Evolutionary conservation across 1,140 invertebrate genomes (phyloP).

Genomic region (Megalopta genalis): DNA sequence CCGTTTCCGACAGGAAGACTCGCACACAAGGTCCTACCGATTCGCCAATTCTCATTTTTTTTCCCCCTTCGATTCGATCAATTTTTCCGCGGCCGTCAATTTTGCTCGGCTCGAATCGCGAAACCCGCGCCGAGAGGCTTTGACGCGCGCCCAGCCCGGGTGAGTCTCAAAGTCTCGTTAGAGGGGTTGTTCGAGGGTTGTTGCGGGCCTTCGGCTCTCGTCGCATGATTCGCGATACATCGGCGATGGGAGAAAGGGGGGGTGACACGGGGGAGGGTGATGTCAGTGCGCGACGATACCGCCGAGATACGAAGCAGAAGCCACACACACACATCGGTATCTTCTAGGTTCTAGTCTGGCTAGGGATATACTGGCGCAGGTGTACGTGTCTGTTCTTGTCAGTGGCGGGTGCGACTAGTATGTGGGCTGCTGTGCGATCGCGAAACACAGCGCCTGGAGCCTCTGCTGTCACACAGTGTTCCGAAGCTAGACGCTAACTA

Average conservation of each 20-base stretch:
- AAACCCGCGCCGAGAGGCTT: too few relatives aligned
- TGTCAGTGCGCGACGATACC: conserved; percentile 17
- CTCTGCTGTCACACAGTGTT: neutral
- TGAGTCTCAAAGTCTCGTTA: neutral
- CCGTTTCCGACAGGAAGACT: too few relatives aligned
- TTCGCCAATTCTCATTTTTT: too few relatives aligned
- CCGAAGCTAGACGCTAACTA: too few relatives aligned
- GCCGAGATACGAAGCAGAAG: conserved; percentile 49
- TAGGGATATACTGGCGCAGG: conserved; percentile 16
- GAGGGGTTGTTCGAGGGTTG: conserved; percentile 7
- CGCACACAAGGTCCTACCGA: too few relatives aligned
- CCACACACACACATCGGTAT: conserved; percentile 40
- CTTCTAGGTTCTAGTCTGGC: conserved; percentile 37
- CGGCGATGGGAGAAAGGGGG: neutral
- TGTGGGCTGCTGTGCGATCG: conserved; percentile 34
- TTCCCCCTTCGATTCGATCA: too few relatives aligned
- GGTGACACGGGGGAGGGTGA: neutral
- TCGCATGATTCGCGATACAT: conserved; percentile 34
- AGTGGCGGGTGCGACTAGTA: conserved; percentile 27
- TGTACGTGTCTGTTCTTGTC: conserved; percentile 38
- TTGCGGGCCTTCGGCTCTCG: conserved; percentile 70
- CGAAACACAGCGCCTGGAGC: conserved; percentile 32
- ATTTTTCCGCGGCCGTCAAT: too few relatives aligned
- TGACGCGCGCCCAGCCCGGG: neutral
- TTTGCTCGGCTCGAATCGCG: too few relatives aligned